Evolutionary conservation across 1,140 invertebrate genomes (phyloP), one percentile per base, ranked within the genome.

Genomic region (Lepidotrigona ventralis): DNA sequence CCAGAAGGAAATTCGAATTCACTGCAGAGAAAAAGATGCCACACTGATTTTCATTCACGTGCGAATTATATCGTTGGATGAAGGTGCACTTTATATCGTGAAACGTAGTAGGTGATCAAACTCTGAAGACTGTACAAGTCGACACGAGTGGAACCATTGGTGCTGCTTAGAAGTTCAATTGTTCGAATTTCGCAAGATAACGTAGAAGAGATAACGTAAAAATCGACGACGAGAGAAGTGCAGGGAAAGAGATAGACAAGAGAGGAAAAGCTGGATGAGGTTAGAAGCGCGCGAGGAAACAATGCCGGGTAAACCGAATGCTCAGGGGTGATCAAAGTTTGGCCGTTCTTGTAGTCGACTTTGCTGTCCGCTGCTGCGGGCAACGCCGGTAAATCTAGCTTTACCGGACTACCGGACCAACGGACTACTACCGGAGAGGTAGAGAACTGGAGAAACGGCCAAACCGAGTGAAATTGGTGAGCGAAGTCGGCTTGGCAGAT

Each of bases 401-500:
- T 79, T 72, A 70, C 74, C 73, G 81, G 81, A 82, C 74, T 78
- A 78, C 81, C 76, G 75, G 81, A 79, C 81, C 81, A 84, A 64
- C 69, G 72, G 77, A 26, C 63, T 39, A 51, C 29, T n/a, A 60
- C 70, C 70, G 78, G 77, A 66, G 82, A 33, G 82, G 71, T 81
- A 83, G 85, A 88, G n/a, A 88, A 33, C 64, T 84, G 66, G 53
- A 88, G 88, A 77, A 86, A 88, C 26, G 72, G 81, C 77, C 77
- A 26, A 64, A 84, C 58, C 66, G 66, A 73, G 76, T 56, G 78
- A 85, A 88, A 85, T 90, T 89, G 85, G 83, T 64, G 73, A 89
- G 81, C 85, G 88, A 91, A 88, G 86, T 81, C 76, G 86, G 90
- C 88, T 88, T 89, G 90, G 91, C 91, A 92, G 90, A 93, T 93